These are phyloP conservation scores for Tenrec ecaudatus DNA, from an alignment of 2,113 vertebrate genomes.

Conservation along the genomic window DNA sequence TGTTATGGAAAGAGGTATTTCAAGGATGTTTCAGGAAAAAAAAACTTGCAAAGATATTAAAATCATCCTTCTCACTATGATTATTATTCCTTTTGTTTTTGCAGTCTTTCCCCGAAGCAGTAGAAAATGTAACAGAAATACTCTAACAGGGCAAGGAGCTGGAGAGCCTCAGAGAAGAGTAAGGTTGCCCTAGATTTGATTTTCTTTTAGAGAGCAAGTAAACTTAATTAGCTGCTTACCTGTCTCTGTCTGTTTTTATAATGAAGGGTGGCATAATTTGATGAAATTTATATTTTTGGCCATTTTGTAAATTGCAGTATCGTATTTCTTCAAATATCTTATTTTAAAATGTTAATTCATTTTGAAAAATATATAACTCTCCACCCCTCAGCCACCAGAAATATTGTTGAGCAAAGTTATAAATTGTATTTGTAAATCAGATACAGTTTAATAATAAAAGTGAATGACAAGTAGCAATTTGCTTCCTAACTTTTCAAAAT, in stretches of 20 bases:
- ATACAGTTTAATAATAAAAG: not conserved
- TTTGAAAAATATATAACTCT: not conserved
- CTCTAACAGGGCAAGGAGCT: not conserved
- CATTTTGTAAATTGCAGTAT: not conserved
- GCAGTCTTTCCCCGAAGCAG: not conserved
- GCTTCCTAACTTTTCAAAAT: constrained; percentile 1
- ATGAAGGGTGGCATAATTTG: constrained; percentile 26
- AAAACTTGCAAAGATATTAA: constrained; percentile 50
- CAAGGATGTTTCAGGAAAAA: not conserved
- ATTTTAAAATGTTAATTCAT: not conserved
- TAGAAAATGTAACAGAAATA: constrained; percentile 26
- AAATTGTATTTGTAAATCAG: not conserved
- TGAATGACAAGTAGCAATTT: not conserved
- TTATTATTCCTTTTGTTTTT: not conserved
- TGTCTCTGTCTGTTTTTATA: constrained; percentile 22
- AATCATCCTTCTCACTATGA: constrained; percentile 52
- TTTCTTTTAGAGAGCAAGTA: constrained; percentile 35
- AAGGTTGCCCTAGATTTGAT: constrained; percentile 22
- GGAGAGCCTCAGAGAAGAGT: not conserved
- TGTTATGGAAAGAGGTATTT: not conserved
- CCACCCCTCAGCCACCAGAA: not conserved
- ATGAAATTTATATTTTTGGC: constrained; percentile 35
- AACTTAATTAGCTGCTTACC: not conserved
- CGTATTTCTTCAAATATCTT: not conserved
- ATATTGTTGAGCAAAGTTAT: not conserved